Evolutionary conservation across 2,113 vertebrate genomes (phyloP).

Genomic region (Pyxicephalus adspersus): DNA sequence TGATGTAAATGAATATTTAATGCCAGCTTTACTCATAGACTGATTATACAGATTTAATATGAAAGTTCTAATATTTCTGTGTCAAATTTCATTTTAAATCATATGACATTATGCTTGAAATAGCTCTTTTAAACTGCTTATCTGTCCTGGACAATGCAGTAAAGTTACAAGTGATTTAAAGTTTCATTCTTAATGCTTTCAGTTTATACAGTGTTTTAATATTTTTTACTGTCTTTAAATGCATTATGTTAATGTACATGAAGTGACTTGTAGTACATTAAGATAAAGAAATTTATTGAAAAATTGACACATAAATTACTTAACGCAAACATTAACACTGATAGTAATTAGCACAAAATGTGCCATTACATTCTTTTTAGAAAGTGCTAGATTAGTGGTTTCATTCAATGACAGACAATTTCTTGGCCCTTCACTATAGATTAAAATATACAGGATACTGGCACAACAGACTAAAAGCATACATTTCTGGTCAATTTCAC

Average conservation of each 20-base stretch:
- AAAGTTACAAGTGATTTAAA: conserved; percentile 52
- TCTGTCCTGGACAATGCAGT: conserved; percentile 44
- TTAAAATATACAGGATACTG: conserved; percentile 4
- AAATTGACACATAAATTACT: conserved; percentile 45
- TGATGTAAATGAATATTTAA: conserved; percentile 45
- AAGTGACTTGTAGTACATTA: conserved; percentile 54
- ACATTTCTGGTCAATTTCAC: not conserved
- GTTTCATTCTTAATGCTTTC: conserved; percentile 50
- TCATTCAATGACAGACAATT: not conserved
- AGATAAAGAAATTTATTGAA: conserved; percentile 49
- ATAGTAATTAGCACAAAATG: conserved; percentile 46
- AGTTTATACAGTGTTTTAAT: conserved; percentile 36
- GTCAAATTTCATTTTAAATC: conserved; percentile 49
- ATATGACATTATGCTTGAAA: conserved; percentile 43
- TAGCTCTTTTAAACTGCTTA: conserved; percentile 53
- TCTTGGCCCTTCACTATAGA: conserved; percentile 14
- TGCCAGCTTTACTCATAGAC: conserved; percentile 40
- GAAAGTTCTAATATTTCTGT: conserved; percentile 46
- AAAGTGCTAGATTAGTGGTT: conserved; percentile 32
- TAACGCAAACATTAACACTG: conserved; percentile 47
- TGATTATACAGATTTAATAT: conserved; percentile 52
- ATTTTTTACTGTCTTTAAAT: conserved; percentile 40
- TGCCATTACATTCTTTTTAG: conserved; percentile 40
- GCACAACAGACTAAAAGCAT: not conserved
- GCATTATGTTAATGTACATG: conserved; percentile 55